phyloP scores from a whole-genome alignment of 2,797 vertebrate genomes.

The Sibirionetta formosa region DNA sequence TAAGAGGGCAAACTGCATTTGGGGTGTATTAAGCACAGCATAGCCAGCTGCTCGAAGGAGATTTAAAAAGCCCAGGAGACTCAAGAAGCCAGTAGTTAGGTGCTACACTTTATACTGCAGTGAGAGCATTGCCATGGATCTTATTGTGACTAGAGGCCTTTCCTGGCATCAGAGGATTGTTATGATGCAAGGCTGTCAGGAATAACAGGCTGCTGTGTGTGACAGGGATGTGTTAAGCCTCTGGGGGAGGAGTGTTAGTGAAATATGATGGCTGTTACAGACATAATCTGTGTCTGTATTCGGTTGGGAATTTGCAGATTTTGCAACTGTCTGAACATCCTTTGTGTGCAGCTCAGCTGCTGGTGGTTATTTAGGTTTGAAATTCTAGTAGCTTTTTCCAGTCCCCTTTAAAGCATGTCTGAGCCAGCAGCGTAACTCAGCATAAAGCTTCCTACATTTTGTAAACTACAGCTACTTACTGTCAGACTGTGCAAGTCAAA shows the following conservation, averaged over 20 bases:
- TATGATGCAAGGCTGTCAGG: neutral
- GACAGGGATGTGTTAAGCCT: neutral
- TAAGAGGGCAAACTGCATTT: no score
- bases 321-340: neutral
- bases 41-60: no score
- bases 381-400: neutral
- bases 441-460: constrained; percentile 9
- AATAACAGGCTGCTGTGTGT: neutral
- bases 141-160: neutral
- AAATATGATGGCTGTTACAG: neutral
- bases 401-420: neutral
- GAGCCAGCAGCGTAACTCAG: neutral
- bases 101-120: neutral
- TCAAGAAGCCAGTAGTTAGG: neutral
- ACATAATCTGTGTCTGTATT: neutral
- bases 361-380: neutral
- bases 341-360: neutral
- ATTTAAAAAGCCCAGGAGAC: neutral
- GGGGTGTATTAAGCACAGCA: no score
- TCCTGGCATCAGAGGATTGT: neutral
- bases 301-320: neutral
- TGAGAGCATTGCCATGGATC: neutral
- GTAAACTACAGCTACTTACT: constrained; percentile 22
- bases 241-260: neutral
- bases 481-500: constrained; percentile 13